These are phyloP conservation scores for Nothobranchius kuhntae DNA, from an alignment of 2,113 vertebrate genomes.

Conservation along the genomic window DNA sequence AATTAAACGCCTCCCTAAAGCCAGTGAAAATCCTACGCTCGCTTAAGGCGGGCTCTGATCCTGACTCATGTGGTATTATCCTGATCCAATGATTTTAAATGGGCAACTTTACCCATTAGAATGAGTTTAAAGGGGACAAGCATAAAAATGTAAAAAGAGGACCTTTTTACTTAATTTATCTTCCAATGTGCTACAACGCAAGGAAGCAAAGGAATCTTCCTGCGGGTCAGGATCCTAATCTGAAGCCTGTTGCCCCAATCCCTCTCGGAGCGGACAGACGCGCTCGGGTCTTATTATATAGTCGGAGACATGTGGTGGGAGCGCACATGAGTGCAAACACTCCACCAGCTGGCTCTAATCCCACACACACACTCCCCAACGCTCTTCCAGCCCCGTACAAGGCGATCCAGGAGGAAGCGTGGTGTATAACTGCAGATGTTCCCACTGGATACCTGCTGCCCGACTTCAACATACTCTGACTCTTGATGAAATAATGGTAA, in stretches of 20 bases:
- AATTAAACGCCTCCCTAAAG: constrained; percentile 12
- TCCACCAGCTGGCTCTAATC: constrained; percentile 59
- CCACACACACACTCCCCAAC: constrained; percentile 26
- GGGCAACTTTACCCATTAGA: constrained; percentile 19
- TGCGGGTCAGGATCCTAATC: constrained; percentile 63
- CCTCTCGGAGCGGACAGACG: constrained; percentile 45
- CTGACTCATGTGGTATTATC: constrained; percentile 51
- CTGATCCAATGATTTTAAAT: constrained; percentile 50
- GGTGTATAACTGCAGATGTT: constrained; percentile 56
- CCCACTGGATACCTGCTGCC: constrained; percentile 15
- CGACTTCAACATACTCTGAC: constrained; percentile 44
- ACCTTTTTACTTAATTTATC: constrained; percentile 39
- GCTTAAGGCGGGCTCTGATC: constrained; percentile 45
- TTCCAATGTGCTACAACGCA: constrained; percentile 17
- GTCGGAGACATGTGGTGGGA: constrained; percentile 28
- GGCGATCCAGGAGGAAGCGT: constrained; percentile 43
- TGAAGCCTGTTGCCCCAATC: constrained; percentile 52
- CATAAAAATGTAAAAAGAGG: constrained; percentile 23
- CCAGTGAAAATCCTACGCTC: constrained; percentile 50
- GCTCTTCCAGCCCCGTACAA: constrained; percentile 38
- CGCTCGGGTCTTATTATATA: constrained; percentile 19
- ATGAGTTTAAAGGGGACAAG: constrained; percentile 48
- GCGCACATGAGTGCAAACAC: constrained; percentile 22
- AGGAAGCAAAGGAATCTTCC: constrained; percentile 38
- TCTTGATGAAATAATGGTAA: constrained; percentile 19